phyloP scores from a whole-genome alignment of 2,113 vertebrate genomes.

The Columbina picui region DNA sequence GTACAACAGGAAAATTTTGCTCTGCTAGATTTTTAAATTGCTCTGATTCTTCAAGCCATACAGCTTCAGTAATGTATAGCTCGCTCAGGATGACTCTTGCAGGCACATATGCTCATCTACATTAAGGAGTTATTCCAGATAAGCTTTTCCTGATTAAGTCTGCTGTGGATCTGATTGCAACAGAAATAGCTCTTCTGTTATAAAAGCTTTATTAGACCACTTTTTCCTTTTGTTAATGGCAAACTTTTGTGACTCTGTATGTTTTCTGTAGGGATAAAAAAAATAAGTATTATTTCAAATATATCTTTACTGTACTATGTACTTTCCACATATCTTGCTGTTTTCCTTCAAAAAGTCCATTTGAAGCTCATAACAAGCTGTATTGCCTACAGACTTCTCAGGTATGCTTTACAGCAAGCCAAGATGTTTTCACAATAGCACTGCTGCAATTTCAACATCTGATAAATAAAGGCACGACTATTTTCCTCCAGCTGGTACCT shows the following conservation, averaged over 20 bases:
- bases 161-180: neutral
- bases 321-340: neutral
- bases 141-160: neutral
- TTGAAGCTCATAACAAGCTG: neutral
- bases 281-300: neutral
- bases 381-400: neutral
- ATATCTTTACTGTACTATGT: neutral
- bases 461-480: neutral
- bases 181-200: neutral
- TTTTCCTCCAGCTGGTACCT: neutral
- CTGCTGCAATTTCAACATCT: neutral
- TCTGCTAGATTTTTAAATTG: neutral
- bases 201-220: neutral
- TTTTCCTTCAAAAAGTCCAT: neutral
- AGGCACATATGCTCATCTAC: neutral
- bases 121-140: neutral
- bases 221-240: neutral
- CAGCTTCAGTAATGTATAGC: neutral
- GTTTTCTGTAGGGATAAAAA: neutral
- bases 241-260: neutral
- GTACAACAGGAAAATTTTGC: neutral
- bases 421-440: neutral
- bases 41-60: neutral
- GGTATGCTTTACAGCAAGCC: neutral
- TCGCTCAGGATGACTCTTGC: neutral